phyloP scores from a whole-genome alignment of 35 echinoderm and acorn worm genomes.

The Acanthaster planci region DNA sequence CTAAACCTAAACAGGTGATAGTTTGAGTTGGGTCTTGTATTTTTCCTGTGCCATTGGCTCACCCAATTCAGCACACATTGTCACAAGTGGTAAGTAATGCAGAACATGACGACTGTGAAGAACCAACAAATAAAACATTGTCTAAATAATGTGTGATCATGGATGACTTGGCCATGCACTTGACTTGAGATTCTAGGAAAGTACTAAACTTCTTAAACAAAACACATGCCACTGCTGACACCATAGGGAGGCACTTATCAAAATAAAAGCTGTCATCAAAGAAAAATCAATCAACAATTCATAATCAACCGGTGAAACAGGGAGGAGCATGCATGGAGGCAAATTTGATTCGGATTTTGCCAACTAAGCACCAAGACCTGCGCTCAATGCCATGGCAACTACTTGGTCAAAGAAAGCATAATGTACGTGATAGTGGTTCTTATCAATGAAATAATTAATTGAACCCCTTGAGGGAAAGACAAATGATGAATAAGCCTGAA shows the following conservation, averaged over 20 bases:
- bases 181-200: background rate
- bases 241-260: constrained; percentile 24
- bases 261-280: background rate
- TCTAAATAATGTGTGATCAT: no score
- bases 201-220: constrained; percentile 8
- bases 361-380: background rate
- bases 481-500: no score
- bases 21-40: background rate
- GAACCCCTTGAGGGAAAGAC: background rate
- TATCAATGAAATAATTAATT: constrained; percentile 7
- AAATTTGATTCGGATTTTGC: background rate
- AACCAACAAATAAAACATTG: background rate
- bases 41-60: background rate
- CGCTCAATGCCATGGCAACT: background rate
- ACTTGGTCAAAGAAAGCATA: background rate
- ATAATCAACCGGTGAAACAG: constrained; percentile 19
- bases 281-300: constrained; percentile 17
- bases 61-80: background rate
- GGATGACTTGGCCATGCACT: background rate
- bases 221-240: background rate
- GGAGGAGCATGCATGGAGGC: background rate
- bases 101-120: background rate
- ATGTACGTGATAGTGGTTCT: background rate
- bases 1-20: background rate
- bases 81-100: background rate